Evolutionary conservation across 23 tunicate species (phyloP).

Genomic region (Diplosoma virens): DNA sequence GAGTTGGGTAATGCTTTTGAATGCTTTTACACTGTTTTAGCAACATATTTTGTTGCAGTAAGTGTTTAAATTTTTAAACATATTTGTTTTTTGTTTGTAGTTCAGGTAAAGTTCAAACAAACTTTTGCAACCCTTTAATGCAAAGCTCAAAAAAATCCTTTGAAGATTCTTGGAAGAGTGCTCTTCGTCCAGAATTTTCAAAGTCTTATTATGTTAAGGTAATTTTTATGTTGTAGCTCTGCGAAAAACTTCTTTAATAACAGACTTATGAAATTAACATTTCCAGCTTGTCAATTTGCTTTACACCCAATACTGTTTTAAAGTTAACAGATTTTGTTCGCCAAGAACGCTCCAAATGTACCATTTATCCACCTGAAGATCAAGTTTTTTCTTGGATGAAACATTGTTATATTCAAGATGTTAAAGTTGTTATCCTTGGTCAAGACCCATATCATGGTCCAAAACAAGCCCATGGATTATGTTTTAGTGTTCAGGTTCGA

Average conservation of each 20-base stretch:
- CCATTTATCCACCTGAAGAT: slow-evolving; percentile 66
- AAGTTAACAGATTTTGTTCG: slow-evolving; percentile 54
- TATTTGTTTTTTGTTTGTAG: no score
- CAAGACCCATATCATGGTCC: slow-evolving; percentile 99
- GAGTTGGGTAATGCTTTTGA: no score
- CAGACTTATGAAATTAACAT: no score
- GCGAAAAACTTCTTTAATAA: neutral
- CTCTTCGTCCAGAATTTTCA: slow-evolving; percentile 23
- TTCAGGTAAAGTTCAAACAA: no score
- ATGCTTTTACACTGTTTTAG: no score
- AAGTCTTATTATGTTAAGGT: slow-evolving; percentile 31
- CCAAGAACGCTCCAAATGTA: slow-evolving; percentile 33
- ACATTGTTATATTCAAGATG: slow-evolving; percentile 43
- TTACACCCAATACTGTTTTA: neutral
- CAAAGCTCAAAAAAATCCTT: no score
- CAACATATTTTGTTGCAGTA: no score
- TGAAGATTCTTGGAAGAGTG: slow-evolving; percentile 30
- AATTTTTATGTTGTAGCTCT: neutral
- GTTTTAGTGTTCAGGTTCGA: slow-evolving; percentile 93
- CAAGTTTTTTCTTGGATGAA: slow-evolving; percentile 89
- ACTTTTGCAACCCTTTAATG: no score
- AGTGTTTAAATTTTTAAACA: no score
- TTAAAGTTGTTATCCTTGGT: slow-evolving; percentile 96
- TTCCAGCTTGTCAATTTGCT: no score
- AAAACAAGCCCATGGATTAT: slow-evolving; percentile 97